phyloP scores from a whole-genome alignment of 2,888 invertebrate genomes.

The Pheosia gnoma region DNA sequence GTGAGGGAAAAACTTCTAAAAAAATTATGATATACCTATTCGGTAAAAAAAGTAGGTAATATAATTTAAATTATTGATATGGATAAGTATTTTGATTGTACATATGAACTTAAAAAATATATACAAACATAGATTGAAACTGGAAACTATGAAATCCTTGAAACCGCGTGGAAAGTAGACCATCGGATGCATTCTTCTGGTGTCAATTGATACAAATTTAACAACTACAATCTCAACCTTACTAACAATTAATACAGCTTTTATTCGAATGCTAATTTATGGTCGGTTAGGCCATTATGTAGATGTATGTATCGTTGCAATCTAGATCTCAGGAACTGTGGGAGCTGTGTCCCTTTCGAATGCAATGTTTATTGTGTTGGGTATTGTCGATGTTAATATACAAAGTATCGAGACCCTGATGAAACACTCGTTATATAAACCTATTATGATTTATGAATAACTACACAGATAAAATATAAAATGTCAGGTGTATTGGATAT shows the following conservation, averaged over 20 bases:
- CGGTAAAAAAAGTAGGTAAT: too few relatives aligned
- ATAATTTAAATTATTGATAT: too few relatives aligned
- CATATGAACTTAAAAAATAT: constrained; percentile 7
- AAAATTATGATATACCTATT: too few relatives aligned
- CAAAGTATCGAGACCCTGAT: constrained; percentile 26
- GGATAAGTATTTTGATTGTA: too few relatives aligned
- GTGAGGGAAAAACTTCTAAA: too few relatives aligned
- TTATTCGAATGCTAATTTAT: constrained; percentile 12
- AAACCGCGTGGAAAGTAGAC: constrained; percentile 63
- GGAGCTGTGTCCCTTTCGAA: constrained; percentile 77
- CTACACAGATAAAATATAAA: too few relatives aligned
- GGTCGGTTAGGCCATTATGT: constrained; percentile 30
- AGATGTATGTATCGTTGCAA: constrained; percentile 17
- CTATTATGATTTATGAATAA: too few relatives aligned
- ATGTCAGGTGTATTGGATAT: too few relatives aligned
- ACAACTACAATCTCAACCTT: constrained; percentile 26
- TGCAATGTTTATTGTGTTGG: constrained; percentile 55
- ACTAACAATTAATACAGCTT: constrained; percentile 9
- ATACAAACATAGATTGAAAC: constrained; percentile 21
- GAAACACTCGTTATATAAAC: neutral
- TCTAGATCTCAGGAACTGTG: constrained; percentile 68
- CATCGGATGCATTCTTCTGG: constrained; percentile 62
- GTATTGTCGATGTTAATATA: constrained; percentile 33
- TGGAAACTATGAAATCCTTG: constrained; percentile 51
- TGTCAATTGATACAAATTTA: constrained; percentile 43